Conservation (phyloP, 2,797 vertebrate species). For the Acrossocheilus fasciatus region DNA sequence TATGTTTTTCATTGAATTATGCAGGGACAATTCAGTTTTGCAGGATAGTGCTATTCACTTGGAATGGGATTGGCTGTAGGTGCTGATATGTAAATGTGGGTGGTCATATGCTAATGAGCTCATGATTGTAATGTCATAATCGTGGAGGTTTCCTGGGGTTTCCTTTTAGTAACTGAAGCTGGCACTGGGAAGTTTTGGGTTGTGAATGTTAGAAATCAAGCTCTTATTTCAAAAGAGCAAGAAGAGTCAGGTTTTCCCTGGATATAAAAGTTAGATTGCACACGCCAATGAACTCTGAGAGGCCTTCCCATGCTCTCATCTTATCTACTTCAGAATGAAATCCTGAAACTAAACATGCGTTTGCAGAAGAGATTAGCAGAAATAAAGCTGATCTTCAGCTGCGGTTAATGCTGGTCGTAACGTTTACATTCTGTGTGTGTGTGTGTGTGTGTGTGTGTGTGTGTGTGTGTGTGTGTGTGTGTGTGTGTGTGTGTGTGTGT, state of each 20-base stretch:
- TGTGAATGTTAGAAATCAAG: not conserved
- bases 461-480: not conserved
- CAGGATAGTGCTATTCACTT: not conserved
- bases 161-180: not conserved
- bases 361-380: not conserved
- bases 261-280: not conserved
- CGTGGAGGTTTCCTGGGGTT: not conserved
- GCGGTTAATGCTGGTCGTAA: not conserved
- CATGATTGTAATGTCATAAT: not conserved
- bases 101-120: not conserved
- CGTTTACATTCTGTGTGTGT: conserved; percentile 66
- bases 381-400: not conserved
- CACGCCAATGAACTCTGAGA: not conserved
- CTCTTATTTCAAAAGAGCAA: not conserved
- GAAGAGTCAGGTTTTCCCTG: not conserved
- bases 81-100: not conserved
- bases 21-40: not conserved
- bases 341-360: not conserved
- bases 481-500: conserved; percentile 7
- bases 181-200: not conserved
- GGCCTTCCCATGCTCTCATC: not conserved
- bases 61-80: not conserved
- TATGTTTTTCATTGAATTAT: not conserved
- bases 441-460: conserved; percentile 7
- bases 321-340: not conserved